Evolutionary conservation across 2,888 invertebrate genomes (phyloP).

Genomic region (Nipponacmea schrenckii): DNA sequence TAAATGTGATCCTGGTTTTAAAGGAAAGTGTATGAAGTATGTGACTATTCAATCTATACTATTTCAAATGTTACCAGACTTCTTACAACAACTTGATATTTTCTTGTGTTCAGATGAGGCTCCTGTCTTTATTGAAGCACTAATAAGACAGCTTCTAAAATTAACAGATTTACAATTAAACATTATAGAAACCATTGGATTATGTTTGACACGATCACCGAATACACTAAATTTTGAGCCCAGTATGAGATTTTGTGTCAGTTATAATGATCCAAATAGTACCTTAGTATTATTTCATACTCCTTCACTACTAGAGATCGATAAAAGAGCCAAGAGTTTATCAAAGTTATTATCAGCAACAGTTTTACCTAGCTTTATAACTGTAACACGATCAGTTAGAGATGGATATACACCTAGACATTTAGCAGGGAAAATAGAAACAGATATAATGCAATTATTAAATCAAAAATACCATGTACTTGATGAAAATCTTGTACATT

Average conservation of each 20-base stretch:
- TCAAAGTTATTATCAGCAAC: slow-evolving; percentile 36
- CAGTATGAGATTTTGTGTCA: slow-evolving; percentile 39
- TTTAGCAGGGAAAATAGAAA: slow-evolving; percentile 47
- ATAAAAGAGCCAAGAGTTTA: slow-evolving; percentile 31
- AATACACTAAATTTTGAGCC: slow-evolving; percentile 31
- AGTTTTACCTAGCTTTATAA: slow-evolving; percentile 40
- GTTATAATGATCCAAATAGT: slow-evolving; percentile 44
- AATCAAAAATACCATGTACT: slow-evolving; percentile 29
- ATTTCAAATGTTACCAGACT: slow-evolving; percentile 23
- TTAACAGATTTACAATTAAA: slow-evolving; percentile 40
- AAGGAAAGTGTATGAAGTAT: slow-evolving; percentile 17
- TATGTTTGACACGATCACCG: slow-evolving; percentile 47
- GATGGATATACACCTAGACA: slow-evolving; percentile 60
- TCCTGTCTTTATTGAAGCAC: slow-evolving; percentile 15
- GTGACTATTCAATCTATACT: slow-evolving; percentile 24
- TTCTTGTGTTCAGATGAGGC: slow-evolving; percentile 17
- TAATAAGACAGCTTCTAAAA: slow-evolving; percentile 27
- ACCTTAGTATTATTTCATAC: slow-evolving; percentile 41
- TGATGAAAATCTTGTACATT: slow-evolving; percentile 35
- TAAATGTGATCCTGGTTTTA: not conserved
- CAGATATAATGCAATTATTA: slow-evolving; percentile 38
- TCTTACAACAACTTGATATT: slow-evolving; percentile 10
- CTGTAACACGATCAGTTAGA: slow-evolving; percentile 57
- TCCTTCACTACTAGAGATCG: slow-evolving; percentile 38
- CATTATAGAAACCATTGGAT: slow-evolving; percentile 41